Evolutionary conservation across 2,797 vertebrate species (phyloP).

Genomic region (Lepus townsendii): DNA sequence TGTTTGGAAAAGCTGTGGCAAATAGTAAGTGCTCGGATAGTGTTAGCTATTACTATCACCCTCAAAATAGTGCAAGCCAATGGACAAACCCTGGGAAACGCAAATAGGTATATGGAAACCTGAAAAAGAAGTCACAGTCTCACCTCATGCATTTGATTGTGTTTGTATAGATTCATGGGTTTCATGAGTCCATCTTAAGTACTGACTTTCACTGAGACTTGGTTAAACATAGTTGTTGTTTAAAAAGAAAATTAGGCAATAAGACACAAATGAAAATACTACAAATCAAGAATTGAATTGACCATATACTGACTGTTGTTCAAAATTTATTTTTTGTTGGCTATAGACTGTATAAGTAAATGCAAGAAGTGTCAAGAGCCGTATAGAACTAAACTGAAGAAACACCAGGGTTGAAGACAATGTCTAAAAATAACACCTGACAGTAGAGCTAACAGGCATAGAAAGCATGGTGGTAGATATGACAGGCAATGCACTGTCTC

Average conservation of each 20-base stretch:
- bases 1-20: not conserved
- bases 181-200: not conserved
- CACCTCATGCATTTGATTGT: not conserved
- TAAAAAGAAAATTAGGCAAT: not conserved
- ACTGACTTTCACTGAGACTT: not conserved
- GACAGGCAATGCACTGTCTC: not conserved
- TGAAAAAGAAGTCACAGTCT: not conserved
- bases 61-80: not conserved
- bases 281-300: not conserved
- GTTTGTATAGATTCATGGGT: not conserved
- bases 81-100: not conserved
- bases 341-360: not conserved
- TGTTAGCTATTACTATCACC: not conserved
- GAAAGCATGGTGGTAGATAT: not conserved
- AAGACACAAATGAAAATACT: not conserved
- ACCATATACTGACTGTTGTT: not conserved
- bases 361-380: not conserved
- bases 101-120: not conserved
- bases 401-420: not conserved
- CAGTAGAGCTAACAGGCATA: not conserved
- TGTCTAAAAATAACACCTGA: not conserved
- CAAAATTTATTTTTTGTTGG: not conserved
- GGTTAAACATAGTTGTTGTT: not conserved
- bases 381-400: not conserved
- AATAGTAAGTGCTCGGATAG: not conserved